Percentiles rank a stretch among this genome's conserved stretches.
Conservation (phyloP, 2,888 invertebrate species). For the Euphydryas editha region DNA sequence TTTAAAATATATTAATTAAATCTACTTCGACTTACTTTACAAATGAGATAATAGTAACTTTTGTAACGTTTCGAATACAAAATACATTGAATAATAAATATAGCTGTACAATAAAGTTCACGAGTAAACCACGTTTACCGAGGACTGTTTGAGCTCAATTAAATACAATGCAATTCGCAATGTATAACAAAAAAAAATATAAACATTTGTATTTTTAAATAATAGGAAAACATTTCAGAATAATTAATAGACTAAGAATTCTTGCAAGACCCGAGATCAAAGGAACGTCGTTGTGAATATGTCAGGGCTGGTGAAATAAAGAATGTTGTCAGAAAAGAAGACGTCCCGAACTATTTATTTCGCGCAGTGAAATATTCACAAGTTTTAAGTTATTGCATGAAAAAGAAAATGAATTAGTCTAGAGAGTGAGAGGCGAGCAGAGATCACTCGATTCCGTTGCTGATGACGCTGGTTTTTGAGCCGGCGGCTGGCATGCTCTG, state of each 20-base stretch:
- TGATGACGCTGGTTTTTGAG: constrained; percentile 56
- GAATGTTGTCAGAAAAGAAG: constrained; percentile 43
- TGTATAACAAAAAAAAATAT: constrained; percentile 60
- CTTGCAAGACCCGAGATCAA: constrained; percentile 76
- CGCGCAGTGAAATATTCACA: constrained; percentile 77
- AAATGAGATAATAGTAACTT: constrained; percentile 7
- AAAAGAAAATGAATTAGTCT: constrained; percentile 17
- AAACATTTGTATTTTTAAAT: constrained; percentile 61
- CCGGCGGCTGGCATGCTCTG: constrained; percentile 50
- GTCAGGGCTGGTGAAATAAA: constrained; percentile 64
- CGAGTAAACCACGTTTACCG: constrained; percentile 1
- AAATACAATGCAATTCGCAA: constrained; percentile 39
- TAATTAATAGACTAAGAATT: constrained; percentile 56
- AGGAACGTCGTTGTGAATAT: constrained; percentile 68
- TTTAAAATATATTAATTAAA: constrained; percentile 26
- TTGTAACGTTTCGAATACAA: background rate
- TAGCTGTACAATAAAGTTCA: constrained; percentile 10
- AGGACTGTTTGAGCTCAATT: constrained; percentile 23
- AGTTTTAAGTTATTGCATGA: constrained; percentile 63
- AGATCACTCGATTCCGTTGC: constrained; percentile 68
- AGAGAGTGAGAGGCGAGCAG: constrained; percentile 19
- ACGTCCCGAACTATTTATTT: constrained; percentile 68
- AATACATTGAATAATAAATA: constrained; percentile 12
- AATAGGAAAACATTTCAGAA: constrained; percentile 54
- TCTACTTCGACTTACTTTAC: constrained; percentile 22